These are phyloP conservation scores for Ovibos moschatus DNA, from an alignment of 2,113 vertebrate genomes.

Conservation along the genomic window DNA sequence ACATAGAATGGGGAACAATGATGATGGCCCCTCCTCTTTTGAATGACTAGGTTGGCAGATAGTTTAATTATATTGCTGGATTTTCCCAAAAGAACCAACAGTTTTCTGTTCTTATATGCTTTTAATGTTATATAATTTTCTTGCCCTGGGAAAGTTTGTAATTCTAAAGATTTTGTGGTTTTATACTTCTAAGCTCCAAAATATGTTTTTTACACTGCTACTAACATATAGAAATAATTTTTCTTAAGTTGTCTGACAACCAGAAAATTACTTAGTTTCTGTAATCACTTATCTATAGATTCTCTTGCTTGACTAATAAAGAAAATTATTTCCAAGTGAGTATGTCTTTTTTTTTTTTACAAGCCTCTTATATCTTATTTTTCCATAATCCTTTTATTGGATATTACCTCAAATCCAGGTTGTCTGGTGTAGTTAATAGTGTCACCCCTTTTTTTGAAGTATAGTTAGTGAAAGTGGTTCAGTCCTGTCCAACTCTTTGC, in stretches of 20 bases:
- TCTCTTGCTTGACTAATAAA: slow-evolving; percentile 5
- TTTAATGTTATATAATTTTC: slow-evolving; percentile 22
- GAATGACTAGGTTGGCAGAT: neutral
- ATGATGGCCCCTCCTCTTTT: neutral
- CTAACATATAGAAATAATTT: neutral
- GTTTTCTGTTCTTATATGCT: neutral
- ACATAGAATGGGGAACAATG: neutral
- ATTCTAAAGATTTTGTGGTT: neutral
- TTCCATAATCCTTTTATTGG: neutral
- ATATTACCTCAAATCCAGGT: neutral
- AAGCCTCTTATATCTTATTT: neutral
- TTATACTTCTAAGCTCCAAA: neutral
- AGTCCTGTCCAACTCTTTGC: neutral
- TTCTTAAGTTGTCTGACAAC: neutral
- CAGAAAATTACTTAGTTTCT: neutral
- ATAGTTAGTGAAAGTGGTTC: neutral
- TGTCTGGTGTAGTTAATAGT: neutral
- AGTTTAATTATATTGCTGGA: neutral
- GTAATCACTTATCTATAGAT: neutral
- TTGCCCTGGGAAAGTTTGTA: neutral
- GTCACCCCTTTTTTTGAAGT: neutral
- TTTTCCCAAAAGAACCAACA: neutral
- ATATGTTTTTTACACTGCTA: slow-evolving; percentile 14
- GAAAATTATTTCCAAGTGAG: neutral
- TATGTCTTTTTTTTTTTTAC: neutral